Percentiles rank a stretch among this genome's conserved stretches.
Evolutionary conservation across 1,140 invertebrate species (phyloP).

Genomic region (Drosophila lini): DNA sequence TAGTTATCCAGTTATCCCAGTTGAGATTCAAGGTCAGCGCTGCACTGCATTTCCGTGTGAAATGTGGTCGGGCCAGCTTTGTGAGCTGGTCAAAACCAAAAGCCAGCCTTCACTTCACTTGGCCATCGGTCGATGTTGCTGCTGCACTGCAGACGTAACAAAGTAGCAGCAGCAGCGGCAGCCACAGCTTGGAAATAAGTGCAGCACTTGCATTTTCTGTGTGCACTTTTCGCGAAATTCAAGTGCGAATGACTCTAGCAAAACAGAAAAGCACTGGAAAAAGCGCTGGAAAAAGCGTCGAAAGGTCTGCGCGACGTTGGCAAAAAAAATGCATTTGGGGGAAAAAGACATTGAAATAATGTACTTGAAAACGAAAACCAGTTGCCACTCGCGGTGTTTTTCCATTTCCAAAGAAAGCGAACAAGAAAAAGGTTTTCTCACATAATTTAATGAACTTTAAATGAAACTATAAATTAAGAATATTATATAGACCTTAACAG

Average conservation of each 20-base stretch:
- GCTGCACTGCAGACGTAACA: constrained; percentile 17
- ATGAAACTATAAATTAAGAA: background rate
- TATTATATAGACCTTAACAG: too few species aligned
- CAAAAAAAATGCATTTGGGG: constrained; percentile 44
- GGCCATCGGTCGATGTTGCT: constrained; percentile 19
- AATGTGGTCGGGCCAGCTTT: constrained; percentile 63
- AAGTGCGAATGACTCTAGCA: constrained; percentile 71
- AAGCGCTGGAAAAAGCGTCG: constrained; percentile 40
- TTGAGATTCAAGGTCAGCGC: constrained; percentile 69
- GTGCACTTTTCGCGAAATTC: constrained; percentile 47
- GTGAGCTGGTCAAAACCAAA: constrained; percentile 24
- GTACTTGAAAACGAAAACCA: constrained; percentile 65
- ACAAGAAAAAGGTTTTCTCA: constrained; percentile 12
- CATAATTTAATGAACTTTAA: background rate
- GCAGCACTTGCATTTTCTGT: constrained; percentile 44
- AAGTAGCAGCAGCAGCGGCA: background rate
- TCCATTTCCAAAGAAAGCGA: constrained; percentile 59
- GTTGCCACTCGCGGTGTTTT: constrained; percentile 34
- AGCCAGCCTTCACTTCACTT: constrained; percentile 62
- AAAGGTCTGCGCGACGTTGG: constrained; percentile 63
- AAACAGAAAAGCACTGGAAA: constrained; percentile 62
- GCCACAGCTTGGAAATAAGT: constrained; percentile 22
- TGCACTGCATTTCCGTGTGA: constrained; percentile 72
- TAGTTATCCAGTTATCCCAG: constrained; percentile 59
- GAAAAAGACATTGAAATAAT: constrained; percentile 67